Conservation (phyloP, 2,797 vertebrate species). For the Amblyraja radiata region DNA sequence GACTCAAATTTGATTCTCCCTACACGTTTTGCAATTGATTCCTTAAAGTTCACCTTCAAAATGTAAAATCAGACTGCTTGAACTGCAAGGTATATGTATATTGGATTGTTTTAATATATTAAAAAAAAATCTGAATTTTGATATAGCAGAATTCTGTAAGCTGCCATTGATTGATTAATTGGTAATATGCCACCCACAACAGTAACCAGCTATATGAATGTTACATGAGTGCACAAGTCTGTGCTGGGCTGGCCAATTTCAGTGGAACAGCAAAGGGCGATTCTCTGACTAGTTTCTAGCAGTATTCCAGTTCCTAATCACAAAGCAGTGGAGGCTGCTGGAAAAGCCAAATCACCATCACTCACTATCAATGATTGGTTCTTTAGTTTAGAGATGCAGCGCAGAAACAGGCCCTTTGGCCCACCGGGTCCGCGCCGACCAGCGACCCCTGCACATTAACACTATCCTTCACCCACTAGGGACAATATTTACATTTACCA, state of each 20-base stretch:
- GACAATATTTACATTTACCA: no score
- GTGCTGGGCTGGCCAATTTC: background rate
- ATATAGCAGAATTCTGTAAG: background rate
- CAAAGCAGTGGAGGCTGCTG: background rate
- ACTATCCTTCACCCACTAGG: no score
- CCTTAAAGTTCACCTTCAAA: background rate
- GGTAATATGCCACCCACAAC: background rate
- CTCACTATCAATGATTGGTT: background rate
- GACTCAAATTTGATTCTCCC: background rate
- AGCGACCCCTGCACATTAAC: no score
- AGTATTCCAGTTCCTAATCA: background rate
- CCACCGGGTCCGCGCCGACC: no score
- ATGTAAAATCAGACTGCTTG: background rate
- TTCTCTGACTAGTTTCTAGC: background rate
- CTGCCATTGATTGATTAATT: background rate
- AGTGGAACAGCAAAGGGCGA: background rate
- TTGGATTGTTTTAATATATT: background rate
- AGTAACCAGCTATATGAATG: background rate
- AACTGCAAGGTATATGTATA: background rate
- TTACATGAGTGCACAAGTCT: background rate
- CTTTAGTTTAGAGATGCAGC: background rate
- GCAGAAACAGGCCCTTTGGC: no score
- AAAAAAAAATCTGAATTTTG: background rate
- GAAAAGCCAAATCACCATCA: background rate
- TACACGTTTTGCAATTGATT: background rate